Percentiles rank a stretch among this genome's conserved stretches.
phyloP scores from a whole-genome alignment of 1,140 invertebrate species.

The Hyposmocoma kahamanoa region DNA sequence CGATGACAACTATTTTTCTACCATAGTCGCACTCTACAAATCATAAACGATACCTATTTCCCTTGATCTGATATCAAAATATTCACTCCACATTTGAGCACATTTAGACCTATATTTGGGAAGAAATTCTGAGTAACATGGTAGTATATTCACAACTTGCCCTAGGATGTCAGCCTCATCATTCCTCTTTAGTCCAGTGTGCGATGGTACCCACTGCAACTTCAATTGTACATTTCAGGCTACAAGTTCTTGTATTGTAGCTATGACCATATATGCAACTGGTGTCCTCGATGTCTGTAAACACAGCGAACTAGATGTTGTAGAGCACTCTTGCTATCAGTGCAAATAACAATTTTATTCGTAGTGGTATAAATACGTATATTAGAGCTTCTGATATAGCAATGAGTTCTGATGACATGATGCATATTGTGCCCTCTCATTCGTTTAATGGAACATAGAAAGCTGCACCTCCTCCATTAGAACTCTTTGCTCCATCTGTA shows the following conservation, averaged over 20 bases:
- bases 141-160: no score
- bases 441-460: neutral
- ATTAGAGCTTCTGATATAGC: neutral
- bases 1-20: no score
- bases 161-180: no score
- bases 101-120: no score
- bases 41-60: no score
- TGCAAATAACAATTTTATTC: neutral
- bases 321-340: neutral
- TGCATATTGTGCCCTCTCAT: neutral
- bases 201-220: conserved; percentile 2
- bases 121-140: no score
- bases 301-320: neutral
- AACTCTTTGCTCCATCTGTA: neutral
- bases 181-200: no score
- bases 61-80: no score
- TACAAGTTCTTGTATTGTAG: neutral
- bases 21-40: no score
- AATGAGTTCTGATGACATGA: neutral
- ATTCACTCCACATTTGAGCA: no score
- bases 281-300: neutral
- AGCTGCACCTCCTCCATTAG: neutral
- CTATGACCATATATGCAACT: neutral
- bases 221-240: neutral
- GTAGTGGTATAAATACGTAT: neutral